phyloP scores from a whole-genome alignment of 2,113 vertebrate species.

The Xiphorhynchus elegans region DNA sequence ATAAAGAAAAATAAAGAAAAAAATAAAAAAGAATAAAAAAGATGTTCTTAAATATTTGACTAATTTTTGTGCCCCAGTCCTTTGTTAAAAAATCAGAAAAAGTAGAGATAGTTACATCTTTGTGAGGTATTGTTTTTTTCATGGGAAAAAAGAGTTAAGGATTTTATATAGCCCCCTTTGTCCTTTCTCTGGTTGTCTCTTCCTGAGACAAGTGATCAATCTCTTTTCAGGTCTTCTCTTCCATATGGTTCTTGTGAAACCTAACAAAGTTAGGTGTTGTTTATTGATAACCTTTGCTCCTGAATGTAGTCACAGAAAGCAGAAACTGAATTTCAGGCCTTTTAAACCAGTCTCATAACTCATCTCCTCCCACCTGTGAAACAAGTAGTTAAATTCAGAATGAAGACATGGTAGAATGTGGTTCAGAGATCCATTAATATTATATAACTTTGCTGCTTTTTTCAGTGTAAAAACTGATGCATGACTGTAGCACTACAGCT shows the following conservation, averaged over 20 bases:
- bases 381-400: background rate
- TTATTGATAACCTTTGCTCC: background rate
- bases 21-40: background rate
- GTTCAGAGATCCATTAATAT: background rate
- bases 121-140: background rate
- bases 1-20: background rate
- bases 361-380: background rate
- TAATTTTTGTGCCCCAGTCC: background rate
- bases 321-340: background rate
- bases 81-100: background rate
- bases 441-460: background rate
- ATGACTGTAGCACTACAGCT: background rate
- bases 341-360: background rate
- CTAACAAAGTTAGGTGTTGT: background rate
- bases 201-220: background rate
- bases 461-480: background rate
- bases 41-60: background rate
- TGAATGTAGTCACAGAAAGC: background rate
- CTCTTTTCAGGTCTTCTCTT: background rate
- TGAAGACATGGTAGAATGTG: background rate
- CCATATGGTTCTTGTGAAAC: background rate
- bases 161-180: background rate
- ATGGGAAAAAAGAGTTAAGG: background rate
- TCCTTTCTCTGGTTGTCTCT: background rate
- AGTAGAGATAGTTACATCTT: background rate